These are phyloP conservation scores for Rhizomys pruinosus DNA, from an alignment of 2,113 vertebrate species.

Conservation along the genomic window DNA sequence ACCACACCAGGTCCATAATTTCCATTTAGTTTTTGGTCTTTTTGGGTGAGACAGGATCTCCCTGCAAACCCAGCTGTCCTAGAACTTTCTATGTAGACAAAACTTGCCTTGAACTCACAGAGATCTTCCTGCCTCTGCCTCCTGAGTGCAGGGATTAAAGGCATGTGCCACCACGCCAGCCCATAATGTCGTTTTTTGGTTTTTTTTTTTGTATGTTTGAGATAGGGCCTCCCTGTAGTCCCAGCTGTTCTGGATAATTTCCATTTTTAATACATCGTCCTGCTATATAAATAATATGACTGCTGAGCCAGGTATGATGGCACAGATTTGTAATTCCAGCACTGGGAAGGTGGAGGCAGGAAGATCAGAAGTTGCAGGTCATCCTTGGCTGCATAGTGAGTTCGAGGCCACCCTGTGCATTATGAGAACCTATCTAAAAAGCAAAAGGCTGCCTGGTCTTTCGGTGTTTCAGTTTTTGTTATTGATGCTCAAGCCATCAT, in stretches of 20 bases:
- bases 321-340: not conserved
- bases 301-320: not conserved
- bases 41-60: too few relatives aligned
- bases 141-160: too few relatives aligned
- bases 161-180: too few relatives aligned
- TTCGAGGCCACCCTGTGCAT: not conserved
- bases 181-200: too few relatives aligned
- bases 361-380: not conserved
- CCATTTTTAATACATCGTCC: not conserved
- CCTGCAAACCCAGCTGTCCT: too few relatives aligned
- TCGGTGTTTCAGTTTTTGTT: conserved; percentile 51
- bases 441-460: not conserved
- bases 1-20: too few relatives aligned
- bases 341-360: not conserved
- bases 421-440: not conserved
- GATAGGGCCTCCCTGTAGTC: too few relatives aligned
- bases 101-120: too few relatives aligned
- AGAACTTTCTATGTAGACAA: too few relatives aligned
- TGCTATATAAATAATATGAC: not conserved
- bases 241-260: not conserved
- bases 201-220: too few relatives aligned
- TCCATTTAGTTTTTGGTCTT: too few relatives aligned
- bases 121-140: too few relatives aligned
- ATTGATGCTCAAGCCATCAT: conserved; percentile 40
- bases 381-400: not conserved